Conservation (phyloP, 2,113 vertebrate species). For the Vulpes ferrilata region DNA sequence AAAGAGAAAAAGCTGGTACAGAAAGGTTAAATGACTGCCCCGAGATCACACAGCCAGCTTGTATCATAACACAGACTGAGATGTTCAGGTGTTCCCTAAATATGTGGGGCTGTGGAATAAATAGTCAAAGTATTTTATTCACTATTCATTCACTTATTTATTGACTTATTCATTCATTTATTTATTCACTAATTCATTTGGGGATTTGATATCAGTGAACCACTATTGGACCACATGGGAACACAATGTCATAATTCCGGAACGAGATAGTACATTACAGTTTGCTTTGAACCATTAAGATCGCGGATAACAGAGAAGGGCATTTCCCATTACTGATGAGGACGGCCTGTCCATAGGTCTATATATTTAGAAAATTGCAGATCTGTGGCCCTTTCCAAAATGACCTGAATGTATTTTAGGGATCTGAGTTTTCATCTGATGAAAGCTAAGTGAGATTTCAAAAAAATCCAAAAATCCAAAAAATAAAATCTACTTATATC, state of each 20-base stretch:
- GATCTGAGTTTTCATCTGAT: constrained; percentile 9
- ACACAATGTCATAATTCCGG: constrained; percentile 39
- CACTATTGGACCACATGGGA: neutral
- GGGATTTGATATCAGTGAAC: constrained; percentile 38
- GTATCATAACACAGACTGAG: neutral
- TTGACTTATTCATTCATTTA: too few relatives aligned
- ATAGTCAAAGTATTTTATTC: constrained; percentile 13
- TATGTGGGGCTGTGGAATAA: neutral
- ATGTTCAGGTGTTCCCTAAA: neutral
- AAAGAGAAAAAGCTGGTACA: neutral
- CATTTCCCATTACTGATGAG: neutral
- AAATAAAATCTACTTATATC: constrained; percentile 23
- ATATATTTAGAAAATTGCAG: neutral
- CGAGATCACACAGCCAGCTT: neutral
- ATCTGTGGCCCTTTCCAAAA: constrained; percentile 7
- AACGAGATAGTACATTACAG: neutral
- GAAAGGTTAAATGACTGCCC: neutral
- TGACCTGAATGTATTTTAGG: constrained; percentile 43
- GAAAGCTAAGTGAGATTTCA: constrained; percentile 33
- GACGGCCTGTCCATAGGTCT: neutral
- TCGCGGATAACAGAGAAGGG: neutral
- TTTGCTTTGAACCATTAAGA: neutral
- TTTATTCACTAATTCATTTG: neutral
- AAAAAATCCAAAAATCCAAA: neutral
- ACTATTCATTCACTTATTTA: too few relatives aligned